Base-by-base conservation (phyloP, 2,113 vertebrate genomes). In the Marmota flaviventris region DNA sequence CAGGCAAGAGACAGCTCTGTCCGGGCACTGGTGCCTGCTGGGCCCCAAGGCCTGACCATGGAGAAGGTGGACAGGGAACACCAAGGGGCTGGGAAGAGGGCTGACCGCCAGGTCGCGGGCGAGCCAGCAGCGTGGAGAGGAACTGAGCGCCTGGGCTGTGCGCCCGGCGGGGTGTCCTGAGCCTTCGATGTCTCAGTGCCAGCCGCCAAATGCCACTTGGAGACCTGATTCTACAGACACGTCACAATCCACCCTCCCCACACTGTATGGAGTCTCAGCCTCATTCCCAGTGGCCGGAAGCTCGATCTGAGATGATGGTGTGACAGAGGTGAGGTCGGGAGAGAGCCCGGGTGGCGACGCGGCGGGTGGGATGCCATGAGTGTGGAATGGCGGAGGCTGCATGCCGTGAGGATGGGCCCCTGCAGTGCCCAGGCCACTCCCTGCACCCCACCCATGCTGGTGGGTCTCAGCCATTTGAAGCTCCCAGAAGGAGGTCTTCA, bases 311-410 rank as follows among this genome's bases (percentile, higher is more conserved):
- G 91, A 85, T 9, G 73, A 91, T 86, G 89, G 96, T n/a, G 72
- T 27, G 69, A 51, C 45, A 2, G 39, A n/a, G 67, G 87, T 37
- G 73, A 95, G 72, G 34, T 42, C 69, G 39, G 34, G 9, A 14
- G 17, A 81, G 72, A 81, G 56, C 77, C 78, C 0, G 22, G 63
- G 10, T 53, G 67, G 93, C 93, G 94, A 88, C 18, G 6, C 53
- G 94, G 86, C 93, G 82, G 75, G 94, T 75, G 91, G 51, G 58
- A 95, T 97, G 96, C 92, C 42, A 17, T 91, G 97, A 91, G 78
- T 79, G 65, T 95, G 93, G 56, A 77, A 94, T 0, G 11, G 96
- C 91, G 0, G 48, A 89, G 93, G 83, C 93, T 86, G 95, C 96
- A 89, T 98, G 96, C 96, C 91, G 24, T 0, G 5, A 58, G 85